Evolutionary conservation across 2,888 invertebrate genomes (phyloP), one percentile per base, ranked within the genome.

Genomic region (Mactromeris polynyma): DNA sequence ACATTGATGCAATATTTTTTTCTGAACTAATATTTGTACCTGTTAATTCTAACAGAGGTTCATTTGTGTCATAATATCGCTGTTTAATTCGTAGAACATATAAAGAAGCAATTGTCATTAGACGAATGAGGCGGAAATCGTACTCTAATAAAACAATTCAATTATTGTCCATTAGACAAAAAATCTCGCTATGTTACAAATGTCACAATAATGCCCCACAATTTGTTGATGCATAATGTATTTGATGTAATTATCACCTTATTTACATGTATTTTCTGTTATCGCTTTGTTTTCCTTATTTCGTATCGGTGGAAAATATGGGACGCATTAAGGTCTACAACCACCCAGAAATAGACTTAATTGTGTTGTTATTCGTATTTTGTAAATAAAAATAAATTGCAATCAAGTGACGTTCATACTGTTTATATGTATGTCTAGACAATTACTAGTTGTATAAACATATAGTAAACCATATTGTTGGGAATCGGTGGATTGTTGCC

Each of bases 211-310:
- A 64, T 26, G 26, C 58, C 9, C n/a, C 58, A 64, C 9, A 64
- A 26, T n/a, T 26, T 64, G 58, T 26, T 64, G 58, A 26, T 64
- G 58, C n/a, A 64, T 64, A 26, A 64, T 64, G n/a, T 64, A 64
- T 64, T 64, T 64, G 58, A 64, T 64, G 58, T 9, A 64, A 64
- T 64, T 64, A 64, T 64, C 58, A 26, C 58, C 58, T n/a, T n/a
- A 26, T 64, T 64, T 64, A 64, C 58, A 64, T 64, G 58, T 64
- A 64, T 64, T 64, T 64, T 64, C 58, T 64, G 58, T 26, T 26
- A 64, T 64, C 58, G 58, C 58, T 26, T 26, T 64, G 26, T 64
- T 64, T 64, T 26, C 58, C 26, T 26, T 26, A n/a, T 64, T 64
- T 26, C 58, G n/a, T 64, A 26, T 26, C 26, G 26, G 58, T 9